These are phyloP conservation scores for Drosophila subquinaria DNA, from an alignment of 2,888 invertebrate genomes.

Conservation along the genomic window DNA sequence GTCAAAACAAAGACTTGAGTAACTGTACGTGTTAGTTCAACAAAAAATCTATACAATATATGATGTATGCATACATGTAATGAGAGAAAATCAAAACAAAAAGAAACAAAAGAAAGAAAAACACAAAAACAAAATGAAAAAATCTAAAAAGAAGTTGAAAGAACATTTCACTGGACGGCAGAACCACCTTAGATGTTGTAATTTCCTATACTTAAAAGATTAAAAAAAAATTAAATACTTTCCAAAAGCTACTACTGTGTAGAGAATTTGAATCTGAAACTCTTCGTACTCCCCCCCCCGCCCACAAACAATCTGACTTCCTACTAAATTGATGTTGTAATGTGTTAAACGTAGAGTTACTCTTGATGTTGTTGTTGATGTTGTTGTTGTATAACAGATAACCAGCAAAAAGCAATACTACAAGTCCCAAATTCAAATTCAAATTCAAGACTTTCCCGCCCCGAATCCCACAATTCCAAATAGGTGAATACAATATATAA, in stretches of 20 bases:
- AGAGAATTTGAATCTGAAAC: conserved; percentile 40
- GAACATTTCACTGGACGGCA: conserved; percentile 84
- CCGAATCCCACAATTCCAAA: conserved; percentile 15
- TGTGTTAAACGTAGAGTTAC: conserved; percentile 42
- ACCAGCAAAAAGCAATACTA: conserved; percentile 27
- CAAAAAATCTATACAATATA: conserved; percentile 35
- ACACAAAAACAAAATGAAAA: conserved; percentile 29
- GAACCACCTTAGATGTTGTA: conserved; percentile 86
- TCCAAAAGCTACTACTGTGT: conserved; percentile 39
- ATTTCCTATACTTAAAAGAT: conserved; percentile 61
- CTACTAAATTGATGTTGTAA: conserved; percentile 72
- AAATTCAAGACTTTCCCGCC: neutral
- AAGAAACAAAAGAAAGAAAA: conserved; percentile 25
- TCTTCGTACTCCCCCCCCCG: neutral
- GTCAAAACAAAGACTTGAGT: neutral
- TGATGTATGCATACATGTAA: conserved; percentile 53
- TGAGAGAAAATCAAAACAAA: conserved; percentile 49
- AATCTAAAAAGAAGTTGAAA: conserved; percentile 63
- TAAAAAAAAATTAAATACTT: conserved; percentile 9
- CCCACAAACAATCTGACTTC: conserved; percentile 6
- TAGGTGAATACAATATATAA: conserved; percentile 65
- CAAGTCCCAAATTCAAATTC: neutral
- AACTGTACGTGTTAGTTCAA: conserved; percentile 11
- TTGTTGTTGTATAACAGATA: conserved; percentile 16
- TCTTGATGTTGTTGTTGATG: conserved; percentile 31